Conservation (phyloP, 1,140 invertebrate species). For the Lutraria rhynchaena region DNA sequence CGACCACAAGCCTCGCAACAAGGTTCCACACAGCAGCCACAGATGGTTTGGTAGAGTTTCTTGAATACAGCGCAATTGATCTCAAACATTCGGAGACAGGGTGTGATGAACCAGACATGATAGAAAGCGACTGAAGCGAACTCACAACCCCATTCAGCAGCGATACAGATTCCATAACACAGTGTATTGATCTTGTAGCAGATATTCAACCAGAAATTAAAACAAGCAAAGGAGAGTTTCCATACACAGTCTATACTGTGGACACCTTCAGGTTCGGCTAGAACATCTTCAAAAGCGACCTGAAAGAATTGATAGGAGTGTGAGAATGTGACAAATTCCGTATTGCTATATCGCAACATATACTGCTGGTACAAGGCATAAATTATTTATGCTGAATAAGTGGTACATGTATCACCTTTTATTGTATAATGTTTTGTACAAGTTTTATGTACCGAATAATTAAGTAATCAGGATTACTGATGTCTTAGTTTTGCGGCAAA, state of each 20-base stretch:
- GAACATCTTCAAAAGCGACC: constrained; percentile 60
- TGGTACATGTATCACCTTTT: too few species aligned
- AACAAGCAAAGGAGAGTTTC: constrained; percentile 87
- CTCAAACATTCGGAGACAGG: constrained; percentile 53
- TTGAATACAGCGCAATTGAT: constrained; percentile 39
- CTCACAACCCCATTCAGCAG: constrained; percentile 87
- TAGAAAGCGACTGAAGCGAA: constrained; percentile 89
- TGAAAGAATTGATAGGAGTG: constrained; percentile 27
- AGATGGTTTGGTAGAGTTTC: constrained; percentile 18
- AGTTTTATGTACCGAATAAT: too few species aligned
- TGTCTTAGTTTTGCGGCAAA: too few species aligned
- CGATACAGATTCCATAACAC: constrained; percentile 87
- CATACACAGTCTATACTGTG: constrained; percentile 89
- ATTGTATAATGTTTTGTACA: too few species aligned
- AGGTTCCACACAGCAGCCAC: constrained; percentile 47
- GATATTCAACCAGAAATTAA: constrained; percentile 86
- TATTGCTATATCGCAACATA: too few species aligned
- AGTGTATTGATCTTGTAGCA: constrained; percentile 89
- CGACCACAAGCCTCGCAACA: constrained; percentile 47
- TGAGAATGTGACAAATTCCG: too few species aligned
- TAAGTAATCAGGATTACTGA: too few species aligned
- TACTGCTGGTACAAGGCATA: too few species aligned
- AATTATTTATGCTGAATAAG: too few species aligned
- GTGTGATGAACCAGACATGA: constrained; percentile 81
- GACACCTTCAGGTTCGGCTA: constrained; percentile 77